phyloP scores from a whole-genome alignment of 2,797 vertebrate species.

The Phaenicophaeus curvirostris region DNA sequence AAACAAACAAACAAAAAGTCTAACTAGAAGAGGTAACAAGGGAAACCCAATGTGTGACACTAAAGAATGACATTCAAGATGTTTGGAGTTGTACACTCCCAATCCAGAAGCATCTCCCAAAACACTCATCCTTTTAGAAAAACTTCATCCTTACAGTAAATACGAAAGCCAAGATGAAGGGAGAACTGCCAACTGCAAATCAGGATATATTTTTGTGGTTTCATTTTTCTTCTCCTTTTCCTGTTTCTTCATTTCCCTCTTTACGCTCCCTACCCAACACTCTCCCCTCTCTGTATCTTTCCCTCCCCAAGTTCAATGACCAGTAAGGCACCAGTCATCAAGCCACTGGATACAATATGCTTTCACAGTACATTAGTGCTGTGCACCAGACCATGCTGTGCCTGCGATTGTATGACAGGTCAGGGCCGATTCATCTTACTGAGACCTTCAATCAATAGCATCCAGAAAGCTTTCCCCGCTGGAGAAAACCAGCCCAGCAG shows the following conservation, averaged over 20 bases:
- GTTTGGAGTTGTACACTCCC: not conserved
- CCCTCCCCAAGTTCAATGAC: not conserved
- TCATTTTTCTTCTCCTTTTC: not conserved
- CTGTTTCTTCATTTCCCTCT: not conserved
- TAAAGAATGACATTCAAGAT: not conserved
- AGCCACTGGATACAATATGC: not conserved
- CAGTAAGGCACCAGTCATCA: not conserved
- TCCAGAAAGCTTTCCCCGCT: conserved; percentile 28
- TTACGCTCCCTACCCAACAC: not conserved
- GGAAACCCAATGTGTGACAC: not conserved
- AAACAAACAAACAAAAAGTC: not conserved
- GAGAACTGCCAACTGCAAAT: not conserved
- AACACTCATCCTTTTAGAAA: not conserved
- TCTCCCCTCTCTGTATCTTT: not conserved
- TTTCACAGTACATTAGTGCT: conserved; percentile 44
- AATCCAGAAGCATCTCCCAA: not conserved
- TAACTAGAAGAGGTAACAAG: not conserved
- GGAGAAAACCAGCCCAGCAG: not conserved
- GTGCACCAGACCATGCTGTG: not conserved
- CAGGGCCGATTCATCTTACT: conserved; percentile 13
- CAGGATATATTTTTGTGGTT: not conserved
- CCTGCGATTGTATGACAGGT: not conserved
- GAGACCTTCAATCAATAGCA: conserved; percentile 19
- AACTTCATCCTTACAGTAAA: not conserved
- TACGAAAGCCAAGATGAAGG: not conserved